A percentile compares a stretch with the other conserved stretches of the same genome.
phyloP scores from a whole-genome alignment of 1,140 invertebrate genomes.

The Pseudomyrmex flavicornis region DNA sequence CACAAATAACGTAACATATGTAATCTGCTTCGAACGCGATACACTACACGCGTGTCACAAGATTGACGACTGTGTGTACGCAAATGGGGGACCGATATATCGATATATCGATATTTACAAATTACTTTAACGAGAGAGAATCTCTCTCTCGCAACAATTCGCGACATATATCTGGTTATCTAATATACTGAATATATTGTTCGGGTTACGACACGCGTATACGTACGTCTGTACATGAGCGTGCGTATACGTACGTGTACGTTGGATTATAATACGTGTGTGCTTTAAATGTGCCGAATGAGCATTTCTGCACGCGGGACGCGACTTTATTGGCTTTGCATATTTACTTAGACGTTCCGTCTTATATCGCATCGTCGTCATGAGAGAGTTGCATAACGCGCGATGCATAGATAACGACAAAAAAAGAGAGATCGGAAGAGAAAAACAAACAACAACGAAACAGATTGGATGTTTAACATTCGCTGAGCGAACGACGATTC shows the following conservation, averaged over 20 bases:
- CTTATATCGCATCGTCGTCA: constrained; percentile 7
- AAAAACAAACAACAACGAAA: neutral
- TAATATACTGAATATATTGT: constrained; percentile 26
- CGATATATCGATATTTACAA: neutral
- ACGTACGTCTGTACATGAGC: neutral
- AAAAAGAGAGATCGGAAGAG: neutral
- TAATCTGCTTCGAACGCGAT: neutral
- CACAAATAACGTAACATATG: neutral
- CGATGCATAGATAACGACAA: constrained; percentile 1
- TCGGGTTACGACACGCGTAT: constrained; percentile 2
- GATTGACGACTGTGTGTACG: neutral
- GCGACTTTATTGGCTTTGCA: constrained; percentile 28
- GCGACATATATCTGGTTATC: constrained; percentile 19
- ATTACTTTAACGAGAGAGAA: constrained; percentile 3
- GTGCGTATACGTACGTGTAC: neutral
- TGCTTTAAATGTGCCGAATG: constrained; percentile 1
- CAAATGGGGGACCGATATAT: neutral
- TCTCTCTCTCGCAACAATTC: neutral
- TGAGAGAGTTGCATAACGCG: constrained; percentile 5
- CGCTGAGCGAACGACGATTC: neutral
- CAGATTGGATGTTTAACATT: neutral
- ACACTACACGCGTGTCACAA: neutral
- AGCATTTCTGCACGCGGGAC: constrained; percentile 9
- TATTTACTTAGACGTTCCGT: constrained; percentile 27
- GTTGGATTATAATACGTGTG: neutral